These are phyloP conservation scores for Acanthopleura granulata DNA, from an alignment of 2,888 invertebrate genomes.

Conservation along the genomic window DNA sequence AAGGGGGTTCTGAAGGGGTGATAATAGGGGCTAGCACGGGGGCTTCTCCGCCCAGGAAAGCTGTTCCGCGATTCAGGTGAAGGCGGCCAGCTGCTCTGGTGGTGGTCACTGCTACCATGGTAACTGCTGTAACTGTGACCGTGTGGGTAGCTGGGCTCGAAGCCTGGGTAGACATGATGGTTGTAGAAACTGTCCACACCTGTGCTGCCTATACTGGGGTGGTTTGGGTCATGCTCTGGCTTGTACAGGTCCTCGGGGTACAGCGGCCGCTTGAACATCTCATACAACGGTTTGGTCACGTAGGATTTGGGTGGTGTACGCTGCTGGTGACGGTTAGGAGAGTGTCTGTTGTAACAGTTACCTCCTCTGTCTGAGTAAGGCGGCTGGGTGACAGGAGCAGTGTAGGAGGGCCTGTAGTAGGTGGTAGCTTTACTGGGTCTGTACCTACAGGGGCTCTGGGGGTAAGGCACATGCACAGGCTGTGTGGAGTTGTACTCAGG, in stretches of 20 bases:
- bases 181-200: conserved; percentile 4
- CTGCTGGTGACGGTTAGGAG: background rate
- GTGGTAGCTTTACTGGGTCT: background rate
- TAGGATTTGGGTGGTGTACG: background rate
- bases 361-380: background rate
- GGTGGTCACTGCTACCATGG: conserved; percentile 14
- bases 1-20: background rate
- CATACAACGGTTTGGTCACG: background rate
- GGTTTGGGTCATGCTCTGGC: background rate
- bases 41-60: conserved; percentile 14
- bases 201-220: conserved; percentile 1
- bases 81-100: background rate
- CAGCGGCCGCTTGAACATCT: conserved; percentile 50
- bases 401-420: background rate
- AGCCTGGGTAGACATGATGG: background rate
- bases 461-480: background rate
- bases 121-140: conserved; percentile 20
- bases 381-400: background rate
- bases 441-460: background rate
- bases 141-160: background rate
- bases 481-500: too few relatives aligned
- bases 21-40: background rate
- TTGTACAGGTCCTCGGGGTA: conserved; percentile 41
- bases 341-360: background rate
- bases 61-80: conserved; percentile 19